Evolutionary conservation across 2,113 vertebrate genomes (phyloP).

Genomic region (Thermophis baileyi): DNA sequence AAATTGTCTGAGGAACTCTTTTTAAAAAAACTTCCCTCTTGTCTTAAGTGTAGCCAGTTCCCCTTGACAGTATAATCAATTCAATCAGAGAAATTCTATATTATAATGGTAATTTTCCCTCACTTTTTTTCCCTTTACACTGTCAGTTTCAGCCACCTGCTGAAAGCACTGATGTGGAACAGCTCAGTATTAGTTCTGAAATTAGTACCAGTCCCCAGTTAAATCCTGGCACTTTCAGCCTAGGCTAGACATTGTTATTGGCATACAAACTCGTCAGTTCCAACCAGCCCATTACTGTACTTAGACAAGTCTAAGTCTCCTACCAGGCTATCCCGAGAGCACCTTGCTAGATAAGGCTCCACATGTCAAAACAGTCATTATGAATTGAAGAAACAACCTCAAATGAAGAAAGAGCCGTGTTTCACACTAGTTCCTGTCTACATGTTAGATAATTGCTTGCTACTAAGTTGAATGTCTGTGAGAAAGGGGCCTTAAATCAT

Average conservation of each 20-base stretch:
- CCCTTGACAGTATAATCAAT: slow-evolving; percentile 81
- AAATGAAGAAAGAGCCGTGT: background rate
- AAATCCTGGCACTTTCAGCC: slow-evolving; percentile 83
- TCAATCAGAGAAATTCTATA: slow-evolving; percentile 85
- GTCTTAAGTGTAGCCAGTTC: slow-evolving; percentile 62
- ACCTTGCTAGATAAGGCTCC: slow-evolving; percentile 44
- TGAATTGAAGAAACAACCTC: slow-evolving; percentile 36
- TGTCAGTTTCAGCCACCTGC: slow-evolving; percentile 83
- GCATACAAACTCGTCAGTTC: slow-evolving; percentile 78
- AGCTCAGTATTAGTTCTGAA: slow-evolving; percentile 94
- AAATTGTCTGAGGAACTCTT: slow-evolving; percentile 61
- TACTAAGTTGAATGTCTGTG: background rate
- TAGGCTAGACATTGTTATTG: slow-evolving; percentile 78
- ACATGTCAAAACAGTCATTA: slow-evolving; percentile 34
- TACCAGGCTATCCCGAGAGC: slow-evolving; percentile 63
- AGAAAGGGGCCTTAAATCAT: background rate
- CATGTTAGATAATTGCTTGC: background rate
- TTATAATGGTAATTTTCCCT: slow-evolving; percentile 82
- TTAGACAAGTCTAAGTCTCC: slow-evolving; percentile 63
- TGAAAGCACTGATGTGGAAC: slow-evolving; percentile 86
- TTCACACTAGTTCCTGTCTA: background rate
- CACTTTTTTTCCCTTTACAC: slow-evolving; percentile 69
- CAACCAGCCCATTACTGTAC: slow-evolving; percentile 67
- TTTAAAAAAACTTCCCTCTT: slow-evolving; percentile 61
- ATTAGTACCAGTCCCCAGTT: slow-evolving; percentile 92